Base-by-base conservation (phyloP, 1,140 invertebrate species). In the Mactra quadrangularis region DNA sequence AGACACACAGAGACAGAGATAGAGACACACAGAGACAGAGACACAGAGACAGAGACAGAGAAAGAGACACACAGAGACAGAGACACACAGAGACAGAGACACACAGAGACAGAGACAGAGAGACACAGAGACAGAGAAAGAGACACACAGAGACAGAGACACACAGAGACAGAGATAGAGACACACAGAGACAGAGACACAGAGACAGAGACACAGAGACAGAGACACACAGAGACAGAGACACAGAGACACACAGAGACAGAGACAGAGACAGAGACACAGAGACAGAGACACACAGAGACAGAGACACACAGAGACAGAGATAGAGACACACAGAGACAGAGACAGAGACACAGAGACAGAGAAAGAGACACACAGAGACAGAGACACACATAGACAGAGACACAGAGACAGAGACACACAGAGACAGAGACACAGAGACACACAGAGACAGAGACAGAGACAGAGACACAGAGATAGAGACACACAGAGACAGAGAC, bases 381-480 rank as follows among this genome's bases (percentile, higher is more conserved):
- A 9, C 7, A 53, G 50, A 53, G 17, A 53, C 4, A 53, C 17
- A n/a, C 6, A 53, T 7, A 53, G 19, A 53, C 6, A 53, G 17
- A 53, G 19, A 53, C 4, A 6, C 6, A 53, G 6, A 53, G 50
- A 53, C 50, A 53, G 7, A 53, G 17, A 53, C 17, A 9, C 7
- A 53, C 6, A 9, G 6, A 53, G 50, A 9, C 50, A 53, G 50
- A 9, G 17, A 53, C 6, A 53, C 50, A 53, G 50, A 53, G 6
- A 53, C 6, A 53, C 7, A 53, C 17, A 53, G 7, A n/a, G 4
- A 53, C 50, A 53, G 6, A n/a, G 50, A 53, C 6, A 53, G 6
- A 53, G 50, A n/a, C 50, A 53, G 50, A 53, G 7, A 53, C 50
- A 53, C 50, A 53, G 50, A 53, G 50, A 53, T 53, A 53, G 50